Conservation (phyloP, 2,888 invertebrate species). For the Chaetogeoica ovagalla region DNA sequence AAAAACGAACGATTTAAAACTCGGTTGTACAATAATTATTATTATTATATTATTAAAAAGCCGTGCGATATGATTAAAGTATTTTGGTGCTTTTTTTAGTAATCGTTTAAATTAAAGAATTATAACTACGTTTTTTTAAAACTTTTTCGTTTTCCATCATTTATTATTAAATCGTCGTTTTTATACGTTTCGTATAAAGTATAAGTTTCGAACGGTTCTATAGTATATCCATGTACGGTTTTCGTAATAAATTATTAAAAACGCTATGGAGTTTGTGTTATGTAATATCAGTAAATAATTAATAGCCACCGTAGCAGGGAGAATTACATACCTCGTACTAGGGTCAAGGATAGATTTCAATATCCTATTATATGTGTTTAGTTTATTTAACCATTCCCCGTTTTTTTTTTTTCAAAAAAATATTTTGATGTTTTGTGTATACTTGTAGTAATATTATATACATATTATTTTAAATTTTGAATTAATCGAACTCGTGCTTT, state of each 20-base stretch:
- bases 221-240: neutral
- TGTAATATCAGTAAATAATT: constrained; percentile 6
- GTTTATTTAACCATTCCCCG: neutral
- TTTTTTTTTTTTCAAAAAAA: neutral
- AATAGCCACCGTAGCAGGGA: neutral
- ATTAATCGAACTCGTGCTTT: neutral
- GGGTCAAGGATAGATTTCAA: constrained; percentile 11
- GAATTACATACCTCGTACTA: neutral
- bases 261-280: neutral
- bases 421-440: neutral
- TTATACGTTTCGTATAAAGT: neutral
- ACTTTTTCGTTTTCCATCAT: too few species aligned
- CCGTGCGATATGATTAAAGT: too few species aligned
- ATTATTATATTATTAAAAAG: too few species aligned
- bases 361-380: neutral
- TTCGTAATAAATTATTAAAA: constrained; percentile 3
- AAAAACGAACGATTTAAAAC: too few species aligned
- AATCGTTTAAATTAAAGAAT: too few species aligned
- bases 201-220: neutral
- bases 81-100: too few species aligned
- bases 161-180: too few species aligned
- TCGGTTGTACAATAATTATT: too few species aligned
- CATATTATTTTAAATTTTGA: neutral
- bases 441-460: neutral
- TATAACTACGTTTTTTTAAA: too few species aligned